These are phyloP conservation scores for Phaetusa simplex DNA, from an alignment of 2,113 vertebrate species.

Conservation along the genomic window DNA sequence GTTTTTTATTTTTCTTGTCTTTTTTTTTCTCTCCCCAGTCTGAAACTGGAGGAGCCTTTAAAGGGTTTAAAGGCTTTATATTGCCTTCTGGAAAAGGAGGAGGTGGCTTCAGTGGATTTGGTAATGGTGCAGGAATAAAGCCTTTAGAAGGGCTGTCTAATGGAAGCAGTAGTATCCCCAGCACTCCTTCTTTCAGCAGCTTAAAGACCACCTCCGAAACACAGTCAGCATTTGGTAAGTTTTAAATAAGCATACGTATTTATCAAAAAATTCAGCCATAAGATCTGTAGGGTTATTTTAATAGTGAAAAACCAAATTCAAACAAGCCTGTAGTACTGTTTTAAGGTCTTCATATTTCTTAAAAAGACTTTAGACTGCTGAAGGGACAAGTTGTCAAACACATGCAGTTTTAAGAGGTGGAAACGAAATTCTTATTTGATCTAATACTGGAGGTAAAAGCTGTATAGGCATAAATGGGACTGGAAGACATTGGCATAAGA, in stretches of 20 bases:
- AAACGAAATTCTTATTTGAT: not conserved
- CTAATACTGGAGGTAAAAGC: not conserved
- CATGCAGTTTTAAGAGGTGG: not conserved
- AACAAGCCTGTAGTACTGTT: not conserved
- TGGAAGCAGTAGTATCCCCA: slow-evolving; percentile 71
- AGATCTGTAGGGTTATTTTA: not conserved
- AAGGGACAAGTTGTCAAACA: not conserved
- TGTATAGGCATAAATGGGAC: not conserved
- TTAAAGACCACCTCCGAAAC: slow-evolving; percentile 58
- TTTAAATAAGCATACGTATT: not conserved
- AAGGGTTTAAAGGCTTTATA: slow-evolving; percentile 88
- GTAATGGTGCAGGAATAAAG: slow-evolving; percentile 78
- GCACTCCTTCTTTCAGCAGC: slow-evolving; percentile 60
- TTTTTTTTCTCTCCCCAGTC: slow-evolving; percentile 65
- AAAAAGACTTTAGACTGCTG: not conserved
- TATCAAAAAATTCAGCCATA: not conserved
- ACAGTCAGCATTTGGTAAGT: slow-evolving; percentile 79
- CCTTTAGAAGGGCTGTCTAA: slow-evolving; percentile 81
- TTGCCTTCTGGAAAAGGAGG: slow-evolving; percentile 64
- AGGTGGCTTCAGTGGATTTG: slow-evolving; percentile 79
- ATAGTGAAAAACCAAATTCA: not conserved
- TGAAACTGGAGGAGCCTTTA: slow-evolving; percentile 86
- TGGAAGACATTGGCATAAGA: not conserved
- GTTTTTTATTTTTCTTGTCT: not conserved
- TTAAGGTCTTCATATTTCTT: not conserved